Percentiles rank a stretch among this genome's conserved stretches.
These are phyloP conservation scores for Rhagonycha lutea DNA, from an alignment of 2,888 invertebrate species.

Conservation along the genomic window DNA sequence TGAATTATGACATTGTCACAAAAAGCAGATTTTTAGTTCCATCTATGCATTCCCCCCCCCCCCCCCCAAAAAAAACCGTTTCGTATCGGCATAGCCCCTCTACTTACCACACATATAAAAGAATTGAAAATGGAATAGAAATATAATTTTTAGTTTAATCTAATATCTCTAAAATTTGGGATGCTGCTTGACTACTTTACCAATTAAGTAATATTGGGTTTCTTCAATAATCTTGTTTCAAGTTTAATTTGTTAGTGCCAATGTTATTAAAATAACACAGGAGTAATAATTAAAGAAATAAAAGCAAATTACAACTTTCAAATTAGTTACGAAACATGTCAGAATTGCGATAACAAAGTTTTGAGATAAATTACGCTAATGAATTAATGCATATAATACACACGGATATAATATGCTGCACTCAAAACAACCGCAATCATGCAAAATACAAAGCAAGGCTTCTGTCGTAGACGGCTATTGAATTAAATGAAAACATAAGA, in stretches of 20 bases:
- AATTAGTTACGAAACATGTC: background rate
- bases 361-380: background rate
- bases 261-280: background rate
- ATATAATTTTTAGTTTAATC: no score
- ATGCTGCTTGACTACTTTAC: background rate
- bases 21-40: no score
- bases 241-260: background rate
- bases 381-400: background rate
- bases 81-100: no score
- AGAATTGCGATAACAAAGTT: background rate
- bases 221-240: background rate
- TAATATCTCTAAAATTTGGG: no score
- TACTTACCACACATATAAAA: no score
- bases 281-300: background rate
- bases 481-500: background rate
- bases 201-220: background rate
- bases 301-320: background rate
- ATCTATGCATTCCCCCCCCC: no score
- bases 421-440: background rate
- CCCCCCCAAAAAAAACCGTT: no score
- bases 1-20: no score
- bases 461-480: background rate
- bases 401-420: background rate
- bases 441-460: background rate
- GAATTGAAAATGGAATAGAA: no score